A percentile compares a stretch with the other conserved stretches of the same genome.
These are phyloP conservation scores for Pantherophis guttatus DNA, from an alignment of 2,113 vertebrate species.

Conservation along the genomic window DNA sequence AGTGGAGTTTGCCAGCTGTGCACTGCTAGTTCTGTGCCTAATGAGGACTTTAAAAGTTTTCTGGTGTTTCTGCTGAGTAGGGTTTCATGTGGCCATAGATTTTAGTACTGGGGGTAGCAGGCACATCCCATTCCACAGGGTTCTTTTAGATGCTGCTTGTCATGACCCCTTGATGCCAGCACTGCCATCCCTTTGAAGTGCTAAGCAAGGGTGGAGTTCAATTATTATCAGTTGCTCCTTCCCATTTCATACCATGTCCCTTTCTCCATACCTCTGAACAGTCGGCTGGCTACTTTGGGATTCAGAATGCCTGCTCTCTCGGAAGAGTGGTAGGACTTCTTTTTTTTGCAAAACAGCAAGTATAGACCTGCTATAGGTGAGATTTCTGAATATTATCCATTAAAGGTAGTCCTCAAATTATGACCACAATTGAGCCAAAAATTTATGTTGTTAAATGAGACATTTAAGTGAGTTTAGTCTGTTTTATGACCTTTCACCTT, in stretches of 20 bases:
- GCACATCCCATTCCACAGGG: neutral
- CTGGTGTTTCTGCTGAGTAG: neutral
- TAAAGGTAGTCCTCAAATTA: no score
- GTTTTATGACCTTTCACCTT: no score
- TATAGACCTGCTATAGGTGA: neutral
- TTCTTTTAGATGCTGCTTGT: neutral
- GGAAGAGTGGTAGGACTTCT: neutral
- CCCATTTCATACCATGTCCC: neutral
- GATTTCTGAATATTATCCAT: neutral
- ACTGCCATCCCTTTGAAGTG: neutral
- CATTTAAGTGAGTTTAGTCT: no score
- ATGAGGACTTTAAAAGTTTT: neutral
- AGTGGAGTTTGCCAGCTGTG: neutral
- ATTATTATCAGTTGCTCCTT: neutral
- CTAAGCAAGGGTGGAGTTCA: neutral
- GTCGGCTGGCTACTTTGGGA: neutral
- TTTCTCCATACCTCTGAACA: neutral
- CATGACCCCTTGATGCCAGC: neutral
- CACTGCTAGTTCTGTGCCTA: neutral
- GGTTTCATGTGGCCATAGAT: neutral
- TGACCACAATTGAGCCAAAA: no score
- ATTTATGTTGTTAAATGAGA: no score
- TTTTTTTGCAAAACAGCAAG: neutral
- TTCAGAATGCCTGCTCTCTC: neutral
- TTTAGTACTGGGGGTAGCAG: neutral